Base-by-base conservation (phyloP, 2,888 invertebrate species). In the Lysandra bellargus region DNA sequence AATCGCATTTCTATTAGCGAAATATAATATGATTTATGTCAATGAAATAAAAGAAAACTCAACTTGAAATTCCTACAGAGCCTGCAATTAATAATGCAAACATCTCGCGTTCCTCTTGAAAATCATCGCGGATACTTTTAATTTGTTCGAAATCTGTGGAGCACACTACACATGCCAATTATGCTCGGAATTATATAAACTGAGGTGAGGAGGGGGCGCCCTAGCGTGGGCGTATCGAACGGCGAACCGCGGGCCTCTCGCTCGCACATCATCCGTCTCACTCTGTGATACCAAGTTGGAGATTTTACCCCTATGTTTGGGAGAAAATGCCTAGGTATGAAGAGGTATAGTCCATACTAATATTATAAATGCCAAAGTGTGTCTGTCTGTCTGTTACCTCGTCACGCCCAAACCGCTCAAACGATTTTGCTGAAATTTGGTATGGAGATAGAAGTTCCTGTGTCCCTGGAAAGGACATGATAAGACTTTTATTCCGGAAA, bases 151-250 rank as follows among this genome's bases (percentile, higher is more conserved):
- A 80, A 77, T 77, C 69, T 30, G 78, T 33, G 17, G 23, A 78
- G 78, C 61, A 44, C 61, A 88, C 85, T 87, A 86, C 86, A 85
- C 83, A 84, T 84, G 86, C 86, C 88, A 89, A 90, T 89, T 89
- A 88, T 85, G 86, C 83, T 84, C 84, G 86, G 87, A 87, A 88
- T 89, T 88, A 88, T 85, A 88, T 88, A 88, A 88, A 86, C 84
- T 84, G 83, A 82, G 84, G 83, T 85, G 86, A 86, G 85, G 81
- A 84, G 81, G 84, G 86, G 86, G 86, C 86, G 86, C 87, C 89
- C 88, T 86, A 85, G 86, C 88, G 85, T 86, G 85, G 88, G 88
- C 87, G 87, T 90, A 90, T 89, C 89, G 91, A 91, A 88, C 91
- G 89, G 83, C 84, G 78, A 91, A 88, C 91, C 89, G 83, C 84